Percentiles rank a stretch among this genome's conserved stretches.
phyloP scores from a whole-genome alignment of 2,113 vertebrate genomes.

The Reinhardtius hippoglossoides region DNA sequence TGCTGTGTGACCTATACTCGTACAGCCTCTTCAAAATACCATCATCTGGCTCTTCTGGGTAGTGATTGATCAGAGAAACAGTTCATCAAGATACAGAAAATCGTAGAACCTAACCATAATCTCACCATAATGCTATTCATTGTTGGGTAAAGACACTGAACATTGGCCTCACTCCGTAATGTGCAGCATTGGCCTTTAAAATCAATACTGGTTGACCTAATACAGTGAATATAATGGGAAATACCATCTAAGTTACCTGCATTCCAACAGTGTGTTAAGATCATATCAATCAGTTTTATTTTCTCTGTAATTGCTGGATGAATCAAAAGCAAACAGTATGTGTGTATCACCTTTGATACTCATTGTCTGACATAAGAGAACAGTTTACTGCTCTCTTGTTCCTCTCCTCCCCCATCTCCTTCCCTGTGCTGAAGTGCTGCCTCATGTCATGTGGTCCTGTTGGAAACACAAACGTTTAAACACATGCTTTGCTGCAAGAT shows the following conservation, averaged over 20 bases:
- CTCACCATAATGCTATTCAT: neutral
- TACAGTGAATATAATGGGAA: no score
- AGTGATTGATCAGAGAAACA: neutral
- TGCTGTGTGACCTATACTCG: constrained; percentile 24
- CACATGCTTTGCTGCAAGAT: constrained; percentile 66
- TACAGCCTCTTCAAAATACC: constrained; percentile 2
- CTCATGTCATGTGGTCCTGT: constrained; percentile 60
- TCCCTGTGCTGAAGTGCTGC: constrained; percentile 12
- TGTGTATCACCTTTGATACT: neutral
- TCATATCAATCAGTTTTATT: neutral
- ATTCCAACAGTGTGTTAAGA: no score
- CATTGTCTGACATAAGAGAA: neutral
- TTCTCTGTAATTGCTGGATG: neutral
- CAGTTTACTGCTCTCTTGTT: neutral
- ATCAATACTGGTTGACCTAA: no score
- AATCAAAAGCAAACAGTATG: neutral
- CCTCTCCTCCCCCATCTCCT: neutral
- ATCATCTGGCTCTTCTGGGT: constrained; percentile 6
- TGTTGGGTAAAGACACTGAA: neutral
- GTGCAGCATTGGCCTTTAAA: no score
- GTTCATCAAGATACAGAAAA: no score
- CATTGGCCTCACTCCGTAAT: no score
- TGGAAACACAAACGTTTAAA: constrained; percentile 74
- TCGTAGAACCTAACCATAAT: no score
- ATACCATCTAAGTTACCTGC: no score